These are phyloP conservation scores for Apostichopus leukothele DNA, from an alignment of 53 echinoderm and acorn worm species.

Conservation along the genomic window DNA sequence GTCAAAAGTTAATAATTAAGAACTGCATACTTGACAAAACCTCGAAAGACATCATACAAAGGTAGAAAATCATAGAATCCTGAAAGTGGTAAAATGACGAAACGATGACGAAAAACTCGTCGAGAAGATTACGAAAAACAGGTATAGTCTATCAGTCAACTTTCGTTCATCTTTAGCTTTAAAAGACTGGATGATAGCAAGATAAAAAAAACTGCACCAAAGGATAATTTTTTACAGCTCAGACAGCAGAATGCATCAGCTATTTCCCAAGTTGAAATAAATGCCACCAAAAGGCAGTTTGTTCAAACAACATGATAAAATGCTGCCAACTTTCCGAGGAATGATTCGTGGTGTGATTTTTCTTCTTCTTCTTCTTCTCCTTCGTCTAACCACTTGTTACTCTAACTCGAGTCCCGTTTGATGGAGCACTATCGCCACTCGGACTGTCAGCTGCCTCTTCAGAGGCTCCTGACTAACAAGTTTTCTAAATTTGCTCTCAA, in stretches of 20 bases:
- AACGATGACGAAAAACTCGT: not conserved
- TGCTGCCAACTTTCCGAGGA: not conserved
- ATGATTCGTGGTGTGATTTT: not conserved
- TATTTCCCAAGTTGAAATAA: conserved; percentile 3
- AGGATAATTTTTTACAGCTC: no score
- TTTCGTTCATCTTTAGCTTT: no score
- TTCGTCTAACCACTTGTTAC: conserved; percentile 30
- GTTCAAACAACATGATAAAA: not conserved
- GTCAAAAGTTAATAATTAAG: not conserved
- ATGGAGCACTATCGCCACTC: not conserved
- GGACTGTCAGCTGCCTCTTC: conserved; percentile 37
- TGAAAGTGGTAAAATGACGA: not conserved
- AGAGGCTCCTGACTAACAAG: conserved; percentile 28
- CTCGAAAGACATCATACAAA: not conserved
- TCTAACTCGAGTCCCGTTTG: not conserved
- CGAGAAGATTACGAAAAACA: no score
- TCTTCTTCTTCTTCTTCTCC: not conserved
- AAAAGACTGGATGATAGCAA: no score
- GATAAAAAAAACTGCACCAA: no score
- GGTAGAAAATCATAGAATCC: not conserved
- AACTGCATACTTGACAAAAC: not conserved
- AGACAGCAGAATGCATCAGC: not conserved
- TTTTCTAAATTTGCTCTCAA: conserved; percentile 27
- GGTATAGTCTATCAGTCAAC: no score
- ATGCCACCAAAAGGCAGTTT: not conserved